Percentiles rank a stretch among this genome's conserved stretches.
Evolutionary conservation across 1,140 invertebrate species (phyloP).

Genomic region (Dreissena rostriformis): DNA sequence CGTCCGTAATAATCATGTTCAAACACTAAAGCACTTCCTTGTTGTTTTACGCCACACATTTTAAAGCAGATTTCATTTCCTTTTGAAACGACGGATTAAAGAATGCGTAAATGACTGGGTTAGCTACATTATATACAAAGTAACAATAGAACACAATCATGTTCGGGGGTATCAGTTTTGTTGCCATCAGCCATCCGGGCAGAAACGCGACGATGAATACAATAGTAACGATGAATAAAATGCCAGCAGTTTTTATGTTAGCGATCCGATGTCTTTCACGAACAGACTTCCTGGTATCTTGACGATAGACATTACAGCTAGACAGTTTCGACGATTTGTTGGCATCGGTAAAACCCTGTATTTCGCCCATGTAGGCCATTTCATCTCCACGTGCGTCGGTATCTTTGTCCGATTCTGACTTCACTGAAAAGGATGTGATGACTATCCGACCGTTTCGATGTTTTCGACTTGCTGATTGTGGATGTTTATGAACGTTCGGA

Average conservation of each 20-base stretch:
- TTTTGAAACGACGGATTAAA: constrained; percentile 79
- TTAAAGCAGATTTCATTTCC: constrained; percentile 73
- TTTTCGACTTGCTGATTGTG: background rate
- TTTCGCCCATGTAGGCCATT: background rate
- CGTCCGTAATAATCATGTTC: too few species aligned
- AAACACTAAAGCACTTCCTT: too few species aligned
- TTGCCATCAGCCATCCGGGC: constrained; percentile 78
- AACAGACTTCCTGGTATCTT: constrained; percentile 52
- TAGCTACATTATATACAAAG: constrained; percentile 79
- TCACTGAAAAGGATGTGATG: background rate
- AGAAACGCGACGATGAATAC: constrained; percentile 78
- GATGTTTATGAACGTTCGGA: background rate
- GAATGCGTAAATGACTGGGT: constrained; percentile 79
- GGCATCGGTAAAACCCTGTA: background rate
- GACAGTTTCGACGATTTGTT: constrained; percentile 44
- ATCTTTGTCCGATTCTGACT: background rate
- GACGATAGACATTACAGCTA: constrained; percentile 36
- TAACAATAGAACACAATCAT: constrained; percentile 78
- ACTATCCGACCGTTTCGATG: background rate
- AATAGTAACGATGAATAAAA: constrained; percentile 77
- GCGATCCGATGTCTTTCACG: constrained; percentile 65
- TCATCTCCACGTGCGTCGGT: background rate
- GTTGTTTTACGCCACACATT: constrained; percentile 51
- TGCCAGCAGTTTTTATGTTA: constrained; percentile 78
- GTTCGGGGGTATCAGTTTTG: constrained; percentile 65